Percentiles rank a stretch among this genome's conserved stretches.
phyloP scores from a whole-genome alignment of 2,113 vertebrate genomes.

The Forbesichthys agassizii region DNA sequence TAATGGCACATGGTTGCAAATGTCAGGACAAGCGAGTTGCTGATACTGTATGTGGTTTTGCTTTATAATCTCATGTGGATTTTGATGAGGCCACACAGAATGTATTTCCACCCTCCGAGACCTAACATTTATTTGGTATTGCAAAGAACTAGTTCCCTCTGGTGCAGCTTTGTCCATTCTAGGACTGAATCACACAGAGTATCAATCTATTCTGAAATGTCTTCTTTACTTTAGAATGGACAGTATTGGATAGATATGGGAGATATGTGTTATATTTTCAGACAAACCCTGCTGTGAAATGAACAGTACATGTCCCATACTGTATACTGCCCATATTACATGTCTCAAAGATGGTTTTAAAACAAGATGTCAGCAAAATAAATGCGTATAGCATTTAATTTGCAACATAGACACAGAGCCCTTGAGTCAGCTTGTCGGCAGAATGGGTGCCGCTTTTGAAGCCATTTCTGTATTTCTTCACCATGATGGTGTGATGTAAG shows the following conservation, averaged over 20 bases:
- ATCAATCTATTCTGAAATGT: slow-evolving; percentile 4
- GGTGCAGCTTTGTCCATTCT: slow-evolving; percentile 25
- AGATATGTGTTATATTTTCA: not conserved
- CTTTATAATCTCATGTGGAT: slow-evolving; percentile 35
- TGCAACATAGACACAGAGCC: too few species aligned
- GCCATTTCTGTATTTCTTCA: not conserved
- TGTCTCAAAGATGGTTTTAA: not conserved
- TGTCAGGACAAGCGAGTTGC: slow-evolving; percentile 64
- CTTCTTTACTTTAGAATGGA: not conserved
- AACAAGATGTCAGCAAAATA: slow-evolving; percentile 7
- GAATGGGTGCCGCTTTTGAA: not conserved
- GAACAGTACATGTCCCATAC: not conserved
- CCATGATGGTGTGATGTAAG: too few species aligned
- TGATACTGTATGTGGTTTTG: slow-evolving; percentile 54
- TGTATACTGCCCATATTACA: not conserved
- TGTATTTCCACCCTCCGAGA: slow-evolving; percentile 1
- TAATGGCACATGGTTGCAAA: slow-evolving; percentile 70
- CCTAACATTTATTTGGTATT: slow-evolving; percentile 44
- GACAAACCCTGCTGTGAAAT: slow-evolving; percentile 2
- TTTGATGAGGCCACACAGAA: slow-evolving; percentile 17
- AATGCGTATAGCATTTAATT: not conserved
- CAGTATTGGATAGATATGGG: not conserved
- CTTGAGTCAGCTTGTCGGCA: not conserved
- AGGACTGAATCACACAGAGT: slow-evolving; percentile 31
- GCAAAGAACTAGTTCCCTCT: slow-evolving; percentile 11